Conservation (phyloP, 37 sponge, comb jelly and placozoan genomes). For the Crambe crambe region DNA sequence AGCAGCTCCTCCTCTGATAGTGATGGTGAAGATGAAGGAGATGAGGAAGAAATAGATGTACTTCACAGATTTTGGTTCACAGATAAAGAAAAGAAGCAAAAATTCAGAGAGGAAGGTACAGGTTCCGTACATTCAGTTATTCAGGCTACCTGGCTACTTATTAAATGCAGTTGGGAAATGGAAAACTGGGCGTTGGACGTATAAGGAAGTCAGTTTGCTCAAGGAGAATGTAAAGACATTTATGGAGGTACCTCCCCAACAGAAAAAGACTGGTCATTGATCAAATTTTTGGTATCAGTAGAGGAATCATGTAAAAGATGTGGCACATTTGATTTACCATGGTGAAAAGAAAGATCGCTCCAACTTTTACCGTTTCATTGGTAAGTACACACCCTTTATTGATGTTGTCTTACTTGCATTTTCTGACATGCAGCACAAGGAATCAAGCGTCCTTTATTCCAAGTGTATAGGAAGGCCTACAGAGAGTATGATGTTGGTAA, state of each 20-base stretch:
- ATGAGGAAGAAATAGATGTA: constrained; percentile 1
- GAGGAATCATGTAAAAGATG: neutral
- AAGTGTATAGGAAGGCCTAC: constrained; percentile 43
- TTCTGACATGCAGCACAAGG: neutral
- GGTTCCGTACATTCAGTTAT: neutral
- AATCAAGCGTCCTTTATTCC: constrained; percentile 55
- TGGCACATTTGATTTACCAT: neutral
- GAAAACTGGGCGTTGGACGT: constrained; percentile 22
- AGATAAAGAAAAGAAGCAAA: neutral
- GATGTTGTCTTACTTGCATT: too few species aligned
- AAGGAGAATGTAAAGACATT: constrained; percentile 16
- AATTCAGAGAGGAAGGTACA: constrained; percentile 13
- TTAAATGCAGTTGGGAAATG: constrained; percentile 16
- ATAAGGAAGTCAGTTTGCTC: constrained; percentile 8
- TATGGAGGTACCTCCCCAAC: constrained; percentile 3
- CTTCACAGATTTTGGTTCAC: constrained; percentile 3
- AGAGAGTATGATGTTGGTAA: constrained; percentile 44
- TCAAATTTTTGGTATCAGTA: neutral
- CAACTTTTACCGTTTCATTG: constrained; percentile 11
- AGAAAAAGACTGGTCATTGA: neutral
- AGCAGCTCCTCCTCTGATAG: neutral
- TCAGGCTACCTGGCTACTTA: neutral
- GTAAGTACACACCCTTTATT: too few species aligned
- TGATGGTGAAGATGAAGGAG: neutral
- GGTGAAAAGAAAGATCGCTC: neutral